Evolutionary conservation across 1,140 invertebrate species (phyloP), one percentile per base, ranked within the genome.

Genomic region (Lysiphlebus fabarum): DNA sequence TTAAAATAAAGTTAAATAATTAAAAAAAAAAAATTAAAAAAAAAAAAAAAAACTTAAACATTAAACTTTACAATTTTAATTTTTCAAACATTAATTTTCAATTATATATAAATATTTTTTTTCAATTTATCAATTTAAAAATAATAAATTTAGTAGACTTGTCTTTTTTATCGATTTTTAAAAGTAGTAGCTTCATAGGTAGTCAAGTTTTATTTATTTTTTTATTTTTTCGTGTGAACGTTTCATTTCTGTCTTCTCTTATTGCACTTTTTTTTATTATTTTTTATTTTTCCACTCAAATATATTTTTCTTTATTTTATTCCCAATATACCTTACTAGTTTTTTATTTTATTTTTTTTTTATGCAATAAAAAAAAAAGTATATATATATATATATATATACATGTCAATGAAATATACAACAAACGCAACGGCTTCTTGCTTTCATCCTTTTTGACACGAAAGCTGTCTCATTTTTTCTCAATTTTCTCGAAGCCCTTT

Each of bases 161-260:
- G 56, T 50, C 56, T 57, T 50, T 4, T 57, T 45, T 45, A 57
- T 42, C 58, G 67, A 65, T 49, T 62, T 68, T 66, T 66, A 51
- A 54, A 74, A 72, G 73, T 74, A 75, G 74, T 74, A 74, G 74
- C 75, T 26, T 26, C 2, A 26, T 26, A 26, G 17, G 17, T 26
- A 26, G 2, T 26, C 17, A 67, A 72, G 68, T 59, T 53, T 36
- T 26, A 36, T 55, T 62, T 53, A 59, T 53, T 42, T 10, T 44
- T 43, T 54, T 34, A 11, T 37, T 44, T 49, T 51, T 7, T 51
- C 54, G 7, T 58, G 47, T 33, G 6, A 41, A 44, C 60, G 51
- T 40, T 48, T 57, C 11, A 11, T 41, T 14, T 57, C 49, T 42
- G 14, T 7, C 43, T 42, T 47, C 56, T 44, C 40, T 44, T 45